Percentiles rank a stretch among this genome's conserved stretches.
Conservation (phyloP, 2,113 vertebrate genomes). For the Neolamprologus sp. region DNA sequence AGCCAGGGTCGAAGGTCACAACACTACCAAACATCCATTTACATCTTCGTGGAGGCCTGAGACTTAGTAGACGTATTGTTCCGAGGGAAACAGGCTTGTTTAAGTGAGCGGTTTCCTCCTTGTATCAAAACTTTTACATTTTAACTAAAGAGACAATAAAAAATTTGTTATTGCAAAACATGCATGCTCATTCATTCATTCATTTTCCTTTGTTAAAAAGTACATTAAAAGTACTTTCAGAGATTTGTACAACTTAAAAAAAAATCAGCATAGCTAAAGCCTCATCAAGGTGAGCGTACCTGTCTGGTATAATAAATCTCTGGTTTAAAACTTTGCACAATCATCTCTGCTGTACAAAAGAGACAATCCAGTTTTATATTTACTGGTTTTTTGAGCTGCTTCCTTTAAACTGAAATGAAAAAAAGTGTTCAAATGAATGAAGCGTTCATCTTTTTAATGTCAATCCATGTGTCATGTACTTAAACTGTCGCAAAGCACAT, state of each 20-base stretch:
- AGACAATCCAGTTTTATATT: neutral
- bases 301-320: neutral
- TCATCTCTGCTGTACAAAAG: neutral
- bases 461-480: neutral
- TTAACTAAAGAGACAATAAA: neutral
- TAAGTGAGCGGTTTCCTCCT: neutral
- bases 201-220: neutral
- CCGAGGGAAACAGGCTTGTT: slow-evolving; percentile 26
- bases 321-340: neutral
- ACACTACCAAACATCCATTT: slow-evolving; percentile 64
- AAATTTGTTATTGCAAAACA: neutral
- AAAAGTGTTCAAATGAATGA: neutral
- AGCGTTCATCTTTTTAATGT: neutral
- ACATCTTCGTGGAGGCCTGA: slow-evolving; percentile 48
- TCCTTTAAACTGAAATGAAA: neutral
- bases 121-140: neutral
- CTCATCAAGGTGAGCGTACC: slow-evolving; percentile 36
- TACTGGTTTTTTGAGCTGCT: neutral
- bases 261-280: neutral
- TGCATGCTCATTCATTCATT: neutral
- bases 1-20: slow-evolving; percentile 58
- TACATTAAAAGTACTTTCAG: neutral
- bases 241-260: neutral
- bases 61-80: slow-evolving; percentile 48
- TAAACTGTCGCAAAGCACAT: neutral